These are phyloP conservation scores for Chlorospingus flavigularis DNA, from an alignment of 2,797 vertebrate genomes.

Conservation along the genomic window DNA sequence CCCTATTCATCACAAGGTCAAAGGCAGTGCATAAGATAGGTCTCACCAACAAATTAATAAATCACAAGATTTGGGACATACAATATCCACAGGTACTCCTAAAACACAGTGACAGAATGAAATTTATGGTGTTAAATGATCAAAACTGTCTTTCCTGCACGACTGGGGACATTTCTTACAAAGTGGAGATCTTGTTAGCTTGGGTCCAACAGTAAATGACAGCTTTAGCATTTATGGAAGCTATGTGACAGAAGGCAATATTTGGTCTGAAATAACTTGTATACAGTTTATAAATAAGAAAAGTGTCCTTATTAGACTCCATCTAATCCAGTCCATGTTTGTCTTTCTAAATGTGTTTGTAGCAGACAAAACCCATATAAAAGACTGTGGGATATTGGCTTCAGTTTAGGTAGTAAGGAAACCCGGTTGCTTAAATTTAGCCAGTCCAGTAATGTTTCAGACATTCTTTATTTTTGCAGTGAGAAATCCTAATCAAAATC, in stretches of 20 bases:
- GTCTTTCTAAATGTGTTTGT: not conserved
- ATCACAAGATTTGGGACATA: not conserved
- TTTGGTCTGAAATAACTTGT: not conserved
- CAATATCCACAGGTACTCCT: not conserved
- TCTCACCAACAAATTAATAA: not conserved
- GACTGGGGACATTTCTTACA: not conserved
- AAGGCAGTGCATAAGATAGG: not conserved
- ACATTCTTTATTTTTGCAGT: not conserved
- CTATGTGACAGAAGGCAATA: not conserved
- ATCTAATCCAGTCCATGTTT: not conserved
- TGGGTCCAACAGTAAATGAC: not conserved
- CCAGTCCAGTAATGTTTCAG: not conserved
- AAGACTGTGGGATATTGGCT: not conserved
- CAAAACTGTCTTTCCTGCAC: not conserved
- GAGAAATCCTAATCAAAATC: not conserved
- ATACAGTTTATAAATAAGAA: not conserved
- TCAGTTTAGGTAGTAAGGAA: not conserved
- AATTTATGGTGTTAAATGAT: not conserved
- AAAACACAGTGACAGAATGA: not conserved
- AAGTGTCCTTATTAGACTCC: not conserved
- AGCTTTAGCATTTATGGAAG: not conserved
- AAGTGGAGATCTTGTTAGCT: not conserved
- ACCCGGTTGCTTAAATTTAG: not conserved
- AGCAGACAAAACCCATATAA: not conserved
- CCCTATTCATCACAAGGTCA: not conserved